phyloP scores from a whole-genome alignment of 2,888 invertebrate species.

The Cheilosia soror region DNA sequence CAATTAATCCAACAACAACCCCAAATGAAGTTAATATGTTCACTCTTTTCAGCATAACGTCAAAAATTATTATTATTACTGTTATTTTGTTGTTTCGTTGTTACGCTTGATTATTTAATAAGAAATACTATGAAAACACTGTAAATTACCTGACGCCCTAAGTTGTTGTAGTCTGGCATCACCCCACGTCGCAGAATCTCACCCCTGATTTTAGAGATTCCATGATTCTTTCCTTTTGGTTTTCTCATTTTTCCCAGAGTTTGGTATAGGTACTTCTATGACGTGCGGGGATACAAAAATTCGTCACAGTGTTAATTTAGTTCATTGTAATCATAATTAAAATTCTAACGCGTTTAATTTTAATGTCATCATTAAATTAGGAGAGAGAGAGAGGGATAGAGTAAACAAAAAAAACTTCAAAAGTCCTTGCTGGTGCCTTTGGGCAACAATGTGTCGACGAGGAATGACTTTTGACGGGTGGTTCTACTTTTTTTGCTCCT shows the following conservation, averaged over 20 bases:
- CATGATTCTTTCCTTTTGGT: slow-evolving; percentile 5
- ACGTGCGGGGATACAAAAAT: slow-evolving; percentile 10
- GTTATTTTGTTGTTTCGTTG: slow-evolving; percentile 68
- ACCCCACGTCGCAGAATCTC: slow-evolving; percentile 10
- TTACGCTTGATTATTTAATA: slow-evolving; percentile 74
- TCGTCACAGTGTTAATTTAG: slow-evolving; percentile 71
- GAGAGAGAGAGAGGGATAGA: slow-evolving; percentile 15
- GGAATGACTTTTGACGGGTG: slow-evolving; percentile 61
- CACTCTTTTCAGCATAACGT: slow-evolving; percentile 24
- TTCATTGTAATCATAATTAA: slow-evolving; percentile 75
- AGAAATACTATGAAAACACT: slow-evolving; percentile 68
- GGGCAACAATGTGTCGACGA: slow-evolving; percentile 47
- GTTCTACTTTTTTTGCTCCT: slow-evolving; percentile 15
- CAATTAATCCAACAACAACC: slow-evolving; percentile 65
- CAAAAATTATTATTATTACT: slow-evolving; percentile 71
- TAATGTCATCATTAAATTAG: slow-evolving; percentile 70
- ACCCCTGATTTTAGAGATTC: slow-evolving; percentile 36
- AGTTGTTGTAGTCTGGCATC: slow-evolving; percentile 21
- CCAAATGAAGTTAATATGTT: slow-evolving; percentile 65
- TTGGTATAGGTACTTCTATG: background rate
- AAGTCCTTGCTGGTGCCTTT: slow-evolving; percentile 38
- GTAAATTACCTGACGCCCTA: slow-evolving; percentile 69
- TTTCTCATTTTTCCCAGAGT: slow-evolving; percentile 10
- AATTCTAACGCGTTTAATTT: slow-evolving; percentile 72
- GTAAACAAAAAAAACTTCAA: slow-evolving; percentile 8